Base-by-base conservation (phyloP, 2,888 invertebrate genomes). In the Celastrina argiolus region DNA sequence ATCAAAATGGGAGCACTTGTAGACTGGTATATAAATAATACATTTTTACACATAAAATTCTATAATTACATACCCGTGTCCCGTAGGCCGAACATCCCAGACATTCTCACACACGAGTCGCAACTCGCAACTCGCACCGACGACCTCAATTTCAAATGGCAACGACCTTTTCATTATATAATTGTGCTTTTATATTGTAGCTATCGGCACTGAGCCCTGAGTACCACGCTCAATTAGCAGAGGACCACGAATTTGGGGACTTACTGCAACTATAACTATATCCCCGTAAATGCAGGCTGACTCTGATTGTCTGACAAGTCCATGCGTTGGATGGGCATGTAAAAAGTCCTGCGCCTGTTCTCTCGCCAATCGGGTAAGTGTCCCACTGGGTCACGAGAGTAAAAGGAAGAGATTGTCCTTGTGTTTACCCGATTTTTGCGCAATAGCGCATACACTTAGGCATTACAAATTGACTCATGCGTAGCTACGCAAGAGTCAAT, bases 111-210 rank as follows among this genome's bases (percentile, higher is more conserved):
- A 51, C 61, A 22, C 39, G 39, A 61, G 39, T 36, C 61, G 39
- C 36, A 61, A 61, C 61, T 36, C 61, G 39, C 36, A 61, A 61
- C 61, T 36, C 61, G 39, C 36, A 61, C 36, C 12, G 36, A 10
- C 61, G 61, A 39, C 61, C 61, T 39, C 61, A 39, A 61, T 61
- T 22, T 36, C 18, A 61, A 59, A 61, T 61, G 61, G 61, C 61
- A 61, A 61, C 61, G 61, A 61, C 61, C 61, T 61, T 39, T 39
- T 31, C 22, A 12, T 51, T 26, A 51, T 51, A 51, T 51, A 51
- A 22, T 51, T 22, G 51, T 26, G 51, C 51, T 51, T 22, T 51
- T 51, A 51, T 51, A 51, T 51, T 51, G 10, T 26, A 51, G 22
- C 51, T 51, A 10, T 51, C 22, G 51, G 51, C 10, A 18, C 3